Percentiles rank a stretch among this genome's conserved stretches.
Conservation (phyloP, 2,888 invertebrate species). For the Pristionchus maxplancki region DNA sequence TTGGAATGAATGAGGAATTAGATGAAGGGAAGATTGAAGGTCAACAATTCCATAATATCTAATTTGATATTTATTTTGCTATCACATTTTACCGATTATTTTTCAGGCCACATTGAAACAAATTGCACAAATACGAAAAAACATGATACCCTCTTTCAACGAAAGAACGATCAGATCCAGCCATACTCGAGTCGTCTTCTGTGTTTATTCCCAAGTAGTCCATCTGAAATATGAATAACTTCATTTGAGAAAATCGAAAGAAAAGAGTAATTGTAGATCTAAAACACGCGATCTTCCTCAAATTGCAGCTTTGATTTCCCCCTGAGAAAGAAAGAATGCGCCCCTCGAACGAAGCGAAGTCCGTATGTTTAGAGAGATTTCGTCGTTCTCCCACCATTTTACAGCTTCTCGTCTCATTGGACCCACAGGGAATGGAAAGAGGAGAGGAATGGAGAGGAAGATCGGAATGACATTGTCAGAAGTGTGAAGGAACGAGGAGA, state of each 20-base stretch:
- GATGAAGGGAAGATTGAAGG: no score
- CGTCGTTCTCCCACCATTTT: background rate
- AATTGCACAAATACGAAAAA: no score
- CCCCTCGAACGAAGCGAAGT: background rate
- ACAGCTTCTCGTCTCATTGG: background rate
- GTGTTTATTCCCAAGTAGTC: conserved; percentile 68
- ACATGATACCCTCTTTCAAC: conserved; percentile 47
- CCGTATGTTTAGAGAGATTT: background rate
- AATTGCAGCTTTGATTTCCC: background rate
- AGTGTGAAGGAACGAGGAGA: conserved; percentile 11
- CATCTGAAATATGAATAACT: conserved; percentile 62
- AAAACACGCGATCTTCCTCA: background rate
- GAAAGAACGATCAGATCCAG: conserved; percentile 28
- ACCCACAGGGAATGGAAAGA: background rate
- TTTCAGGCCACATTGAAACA: background rate
- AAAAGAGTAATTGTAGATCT: background rate
- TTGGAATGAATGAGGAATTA: background rate
- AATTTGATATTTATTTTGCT: background rate
- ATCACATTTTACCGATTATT: background rate
- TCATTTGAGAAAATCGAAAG: background rate
- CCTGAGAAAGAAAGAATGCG: background rate
- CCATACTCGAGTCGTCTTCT: conserved; percentile 57
- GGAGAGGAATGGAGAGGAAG: background rate
- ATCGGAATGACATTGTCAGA: conserved; percentile 39
- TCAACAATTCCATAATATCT: no score